Conservation (phyloP, 1,140 invertebrate species). For the Drosophila grimshawi region DNA sequence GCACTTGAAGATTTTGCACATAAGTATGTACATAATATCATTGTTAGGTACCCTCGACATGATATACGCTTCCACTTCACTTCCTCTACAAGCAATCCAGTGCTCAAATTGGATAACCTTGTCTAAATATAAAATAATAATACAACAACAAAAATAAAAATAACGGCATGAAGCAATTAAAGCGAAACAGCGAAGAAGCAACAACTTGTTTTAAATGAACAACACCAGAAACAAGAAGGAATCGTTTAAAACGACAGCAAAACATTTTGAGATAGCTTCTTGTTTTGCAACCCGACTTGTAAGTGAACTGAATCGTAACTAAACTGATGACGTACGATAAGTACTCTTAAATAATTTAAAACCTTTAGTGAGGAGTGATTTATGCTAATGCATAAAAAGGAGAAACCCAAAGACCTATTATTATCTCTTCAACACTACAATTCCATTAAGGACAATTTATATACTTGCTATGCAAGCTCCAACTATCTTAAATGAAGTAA, state of each 20-base stretch:
- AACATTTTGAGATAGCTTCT: neutral
- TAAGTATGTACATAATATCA: conserved; percentile 12
- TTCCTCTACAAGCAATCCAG: conserved; percentile 62
- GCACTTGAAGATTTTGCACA: conserved; percentile 15
- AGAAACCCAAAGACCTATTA: neutral
- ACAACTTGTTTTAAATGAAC: conserved; percentile 77
- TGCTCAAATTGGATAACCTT: conserved; percentile 66
- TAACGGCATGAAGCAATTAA: conserved; percentile 75
- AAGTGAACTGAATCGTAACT: conserved; percentile 8
- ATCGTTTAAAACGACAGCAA: conserved; percentile 29
- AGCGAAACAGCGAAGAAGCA: conserved; percentile 60
- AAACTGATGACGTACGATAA: conserved; percentile 26
- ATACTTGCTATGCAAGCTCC: neutral
- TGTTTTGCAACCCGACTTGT: conserved; percentile 10
- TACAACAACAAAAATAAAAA: conserved; percentile 32
- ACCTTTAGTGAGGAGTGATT: conserved; percentile 19
- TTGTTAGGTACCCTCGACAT: conserved; percentile 24
- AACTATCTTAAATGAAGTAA: neutral
- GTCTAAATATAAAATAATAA: conserved; percentile 56
- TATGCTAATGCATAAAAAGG: neutral
- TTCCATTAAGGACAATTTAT: neutral
- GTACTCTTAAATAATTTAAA: conserved; percentile 31
- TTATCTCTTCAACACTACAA: neutral
- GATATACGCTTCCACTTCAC: conserved; percentile 54
- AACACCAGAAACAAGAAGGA: conserved; percentile 34